Base-by-base conservation (phyloP, 2,888 invertebrate species). In the Gastrophysa polygoni region DNA sequence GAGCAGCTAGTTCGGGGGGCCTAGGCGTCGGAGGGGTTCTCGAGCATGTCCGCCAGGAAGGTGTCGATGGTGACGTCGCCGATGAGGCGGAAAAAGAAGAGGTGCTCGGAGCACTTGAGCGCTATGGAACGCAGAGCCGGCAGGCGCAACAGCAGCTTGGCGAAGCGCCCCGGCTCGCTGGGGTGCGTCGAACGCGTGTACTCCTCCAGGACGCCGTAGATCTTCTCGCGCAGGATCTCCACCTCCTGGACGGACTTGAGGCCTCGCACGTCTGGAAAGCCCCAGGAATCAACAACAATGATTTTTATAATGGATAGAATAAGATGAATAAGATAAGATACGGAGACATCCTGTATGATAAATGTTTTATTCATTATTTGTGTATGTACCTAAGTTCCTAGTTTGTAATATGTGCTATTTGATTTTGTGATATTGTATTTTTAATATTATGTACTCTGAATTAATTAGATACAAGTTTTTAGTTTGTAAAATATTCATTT, bases 151-250 rank as follows among this genome's bases (percentile, higher is more conserved):
- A 98, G 85, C 10, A 99, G 85, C 80, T 98, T 95, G 34, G 98
- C 98, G 82, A 99, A 98, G 50, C 99, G 86, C 4, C 96, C 96
- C 43, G 95, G 92, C 77, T 98, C 98, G 21, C 91, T 89, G 24
- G 95, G 92, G 84, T 95, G 94, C 69, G 90, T 88, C 32, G 89
- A 87, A 66, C 94, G 89, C 68, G 94, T 94, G 84, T 99, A 97
- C 77, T 98, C 96, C 82, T 99, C 98, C 73, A 99, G 85, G 57
- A 96, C 92, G 4, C 94, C 92, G 81, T 97, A 99, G 70, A 93
- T 95, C 84, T 96, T 97, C 83, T 98, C 97, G 67, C 99, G 87
- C 57, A 98, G 86, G 58, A 90, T 84, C 74, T 95, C 93, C 6
- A 97, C 91, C 76, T 93, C 92, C 71, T 87, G 87, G 24, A 89